Evolutionary conservation across 2,888 invertebrate species (phyloP), one percentile per base, ranked within the genome.

Genomic region (Epinotia ramella): DNA sequence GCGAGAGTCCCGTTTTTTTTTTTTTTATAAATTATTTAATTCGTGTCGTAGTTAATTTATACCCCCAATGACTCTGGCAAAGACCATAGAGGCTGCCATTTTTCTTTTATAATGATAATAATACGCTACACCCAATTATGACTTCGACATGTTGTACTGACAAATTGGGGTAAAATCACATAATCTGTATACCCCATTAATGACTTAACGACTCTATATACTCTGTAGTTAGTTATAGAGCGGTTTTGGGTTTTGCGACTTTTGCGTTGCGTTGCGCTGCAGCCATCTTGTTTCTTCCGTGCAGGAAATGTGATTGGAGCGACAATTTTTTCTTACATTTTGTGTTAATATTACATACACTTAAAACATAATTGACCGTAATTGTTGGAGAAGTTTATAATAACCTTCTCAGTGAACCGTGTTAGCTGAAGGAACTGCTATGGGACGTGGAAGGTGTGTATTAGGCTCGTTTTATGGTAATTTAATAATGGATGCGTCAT

Each of bases 371-470:
- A 44, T 9, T 3, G 12, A 46, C 18, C 1, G 62, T 33, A 12
- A 28, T n/a, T 49, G 62, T 53, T 13, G 7, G 13, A 18, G 9
- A 7, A 53, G 24, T 59, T 11, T 20, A 46, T 28, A 46, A 18
- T 60, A 16, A 40, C 24, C 60, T 12, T 40, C 1, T 33, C 5
- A 53, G 65, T 56, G 46, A 24, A 44, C n/a, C 60, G 64, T 4
- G 28, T 65, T 53, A 53, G 68, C 57, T 44, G 73, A 73, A 62
- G 62, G 28, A 77, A 28, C 59, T 56, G 81, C 71, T 13, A 91
- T 93, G 93, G 93, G 93, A 59, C 88, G 93, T 78, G 93, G 93
- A 87, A 89, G 93, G 93, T 93, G 89, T 87, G 93, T 93, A 89
- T 87, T 82, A 77, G 74, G 78, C 67, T 63, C 72, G 57, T 71